Base-by-base conservation (phyloP, 2,888 invertebrate species). In the Euphydryas editha region DNA sequence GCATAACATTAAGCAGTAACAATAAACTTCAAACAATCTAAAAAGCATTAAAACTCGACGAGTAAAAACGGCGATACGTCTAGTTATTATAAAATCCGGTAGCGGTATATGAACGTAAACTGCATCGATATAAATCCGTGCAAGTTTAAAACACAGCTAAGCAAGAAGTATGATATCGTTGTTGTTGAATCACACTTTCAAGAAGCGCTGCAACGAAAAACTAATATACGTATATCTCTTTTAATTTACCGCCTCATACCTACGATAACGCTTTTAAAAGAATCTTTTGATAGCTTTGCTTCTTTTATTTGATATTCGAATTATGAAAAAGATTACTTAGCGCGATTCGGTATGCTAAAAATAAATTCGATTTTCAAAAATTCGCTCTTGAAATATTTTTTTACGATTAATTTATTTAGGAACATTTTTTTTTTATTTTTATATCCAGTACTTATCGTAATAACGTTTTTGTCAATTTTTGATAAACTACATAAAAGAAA, bases 71-170 rank as follows among this genome's bases (percentile, higher is more conserved):
- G 30, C 4, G 30, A 30, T 1, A 30, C 30, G 30, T n/a, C 30
- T 30, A 30, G 30, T 30, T 8, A 7, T 30, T 8, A 51, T 51
- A n/a, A 24, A 51, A 51, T 7, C 24, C 24, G 21, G 30, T 39
- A 18, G 11, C 58, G 13, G n/a, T 49, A 36, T 69, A 49, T 72
- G 81, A 75, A 79, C 83, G 51, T 1, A 11, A 58, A 62, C 47
- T 77, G 76, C 72, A 73, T 83, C 82, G 80, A 84, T 81, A 81
- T 84, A 85, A 86, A 85, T 84, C 82, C 80, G 70, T 67, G 63
- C 71, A 73, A 74, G 79, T 79, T 81, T 85, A 83, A 83, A 83
- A 73, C 55, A 71, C 70, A 72, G 70, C 80, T 84, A 86, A 87
- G 86, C 81, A 83, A 86, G 86, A 87, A 77, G 76, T 79, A 87